Percentiles rank a stretch among this genome's conserved stretches.
These are phyloP conservation scores for Dysmachus trigonus DNA, from an alignment of 2,888 invertebrate species.

Conservation along the genomic window DNA sequence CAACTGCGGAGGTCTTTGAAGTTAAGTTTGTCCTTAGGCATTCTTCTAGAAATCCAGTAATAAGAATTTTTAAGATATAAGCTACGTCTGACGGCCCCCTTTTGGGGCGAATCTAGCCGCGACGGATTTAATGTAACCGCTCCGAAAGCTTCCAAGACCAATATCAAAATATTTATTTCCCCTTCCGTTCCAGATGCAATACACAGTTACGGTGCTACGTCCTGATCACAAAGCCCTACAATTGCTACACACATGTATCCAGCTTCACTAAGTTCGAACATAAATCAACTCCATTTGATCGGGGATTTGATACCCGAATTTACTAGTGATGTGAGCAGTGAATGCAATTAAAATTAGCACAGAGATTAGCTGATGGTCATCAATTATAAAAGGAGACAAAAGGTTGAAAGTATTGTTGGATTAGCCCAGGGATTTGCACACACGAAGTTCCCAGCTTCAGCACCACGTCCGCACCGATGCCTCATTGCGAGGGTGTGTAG, in stretches of 20 bases:
- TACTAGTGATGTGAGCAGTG: conserved; percentile 34
- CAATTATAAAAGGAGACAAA: conserved; percentile 36
- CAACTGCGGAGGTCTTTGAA: neutral
- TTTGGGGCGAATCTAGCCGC: neutral
- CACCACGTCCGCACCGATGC: neutral
- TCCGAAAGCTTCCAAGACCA: neutral
- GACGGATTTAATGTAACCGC: neutral
- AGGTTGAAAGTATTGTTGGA: conserved; percentile 34
- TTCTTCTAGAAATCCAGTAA: neutral
- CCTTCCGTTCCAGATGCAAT: neutral
- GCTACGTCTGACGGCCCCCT: neutral
- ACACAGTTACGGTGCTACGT: neutral
- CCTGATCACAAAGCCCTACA: neutral
- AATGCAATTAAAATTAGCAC: conserved; percentile 38
- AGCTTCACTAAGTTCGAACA: conserved; percentile 17
- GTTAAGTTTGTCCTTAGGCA: neutral
- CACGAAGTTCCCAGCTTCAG: neutral
- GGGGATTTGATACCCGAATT: conserved; percentile 27
- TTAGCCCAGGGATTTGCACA: conserved; percentile 31
- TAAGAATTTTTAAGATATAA: neutral
- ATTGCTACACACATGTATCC: neutral
- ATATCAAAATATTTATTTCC: neutral
- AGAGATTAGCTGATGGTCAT: conserved; percentile 34
- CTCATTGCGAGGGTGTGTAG: neutral
- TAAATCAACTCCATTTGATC: conserved; percentile 36